phyloP scores from a whole-genome alignment of 64 coral and sea anemone genomes.

The Montipora efflorescens region DNA sequence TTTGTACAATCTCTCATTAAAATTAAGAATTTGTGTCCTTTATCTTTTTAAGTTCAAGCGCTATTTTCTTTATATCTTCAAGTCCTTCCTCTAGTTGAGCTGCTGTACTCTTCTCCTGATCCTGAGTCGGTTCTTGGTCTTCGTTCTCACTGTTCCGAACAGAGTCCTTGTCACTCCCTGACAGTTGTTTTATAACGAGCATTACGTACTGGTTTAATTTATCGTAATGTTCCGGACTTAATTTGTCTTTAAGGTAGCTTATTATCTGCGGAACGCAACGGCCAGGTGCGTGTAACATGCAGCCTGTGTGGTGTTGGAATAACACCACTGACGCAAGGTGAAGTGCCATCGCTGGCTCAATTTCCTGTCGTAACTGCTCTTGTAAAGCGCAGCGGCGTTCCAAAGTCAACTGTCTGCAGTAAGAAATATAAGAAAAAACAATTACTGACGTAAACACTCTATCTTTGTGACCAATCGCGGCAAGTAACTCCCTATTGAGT shows the following conservation, averaged over 20 bases:
- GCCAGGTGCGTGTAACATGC: conserved; percentile 88
- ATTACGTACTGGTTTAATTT: conserved; percentile 84
- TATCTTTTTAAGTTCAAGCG: conserved; percentile 77
- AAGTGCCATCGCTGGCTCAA: conserved; percentile 95
- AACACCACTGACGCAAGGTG: conserved; percentile 87
- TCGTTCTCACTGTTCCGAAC: conserved; percentile 52
- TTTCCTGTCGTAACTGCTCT: conserved; percentile 97
- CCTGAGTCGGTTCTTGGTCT: conserved; percentile 52
- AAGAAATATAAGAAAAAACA: background rate
- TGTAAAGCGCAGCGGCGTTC: conserved; percentile 87
- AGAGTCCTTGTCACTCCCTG: conserved; percentile 55
- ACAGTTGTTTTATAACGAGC: conserved; percentile 91
- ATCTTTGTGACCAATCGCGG: too few relatives aligned
- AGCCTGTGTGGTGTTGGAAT: conserved; percentile 91
- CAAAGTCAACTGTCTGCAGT: conserved; percentile 71
- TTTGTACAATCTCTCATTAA: background rate
- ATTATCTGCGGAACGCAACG: conserved; percentile 97
- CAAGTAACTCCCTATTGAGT: too few relatives aligned
- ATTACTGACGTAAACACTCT: too few relatives aligned
- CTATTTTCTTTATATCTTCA: conserved; percentile 80
- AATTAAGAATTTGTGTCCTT: conserved; percentile 55
- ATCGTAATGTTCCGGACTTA: conserved; percentile 78
- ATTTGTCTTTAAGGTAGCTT: conserved; percentile 58
- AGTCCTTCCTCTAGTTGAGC: conserved; percentile 55
- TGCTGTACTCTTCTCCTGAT: conserved; percentile 46